Evolutionary conservation across 2,797 vertebrate genomes (phyloP).

Genomic region (Eremophila alpestris): DNA sequence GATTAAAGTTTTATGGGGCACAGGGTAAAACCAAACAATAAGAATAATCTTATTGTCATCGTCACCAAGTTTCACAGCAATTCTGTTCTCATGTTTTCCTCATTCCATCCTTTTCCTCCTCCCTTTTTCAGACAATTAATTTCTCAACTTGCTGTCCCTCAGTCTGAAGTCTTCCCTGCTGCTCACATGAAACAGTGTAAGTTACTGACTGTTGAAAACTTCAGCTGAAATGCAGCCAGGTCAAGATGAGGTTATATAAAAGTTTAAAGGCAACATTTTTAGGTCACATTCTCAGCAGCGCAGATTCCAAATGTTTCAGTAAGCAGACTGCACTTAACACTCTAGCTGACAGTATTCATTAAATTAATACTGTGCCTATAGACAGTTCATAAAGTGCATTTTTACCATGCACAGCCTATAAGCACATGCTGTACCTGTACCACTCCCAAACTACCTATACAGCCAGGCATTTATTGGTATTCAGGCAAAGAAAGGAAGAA

Average conservation of each 20-base stretch:
- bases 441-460: not conserved
- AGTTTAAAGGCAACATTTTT: slow-evolving; percentile 64
- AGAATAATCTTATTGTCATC: slow-evolving; percentile 49
- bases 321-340: slow-evolving; percentile 33
- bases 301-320: slow-evolving; percentile 41
- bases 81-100: slow-evolving; percentile 28
- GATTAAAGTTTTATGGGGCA: slow-evolving; percentile 69
- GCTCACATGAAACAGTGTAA: slow-evolving; percentile 63
- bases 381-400: not conserved
- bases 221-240: slow-evolving; percentile 62
- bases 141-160: slow-evolving; percentile 45
- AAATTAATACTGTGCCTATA: not conserved
- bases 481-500: not conserved
- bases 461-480: not conserved
- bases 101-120: slow-evolving; percentile 25
- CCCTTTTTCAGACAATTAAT: slow-evolving; percentile 42
- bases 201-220: slow-evolving; percentile 64
- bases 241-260: slow-evolving; percentile 66
- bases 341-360: not conserved
- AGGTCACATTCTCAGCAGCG: slow-evolving; percentile 40
- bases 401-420: not conserved
- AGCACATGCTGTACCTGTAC: not conserved
- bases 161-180: slow-evolving; percentile 58
- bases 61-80: slow-evolving; percentile 19
- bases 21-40: slow-evolving; percentile 48